Conservation (phyloP, 1,140 invertebrate species). For the Maniola jurtina region DNA sequence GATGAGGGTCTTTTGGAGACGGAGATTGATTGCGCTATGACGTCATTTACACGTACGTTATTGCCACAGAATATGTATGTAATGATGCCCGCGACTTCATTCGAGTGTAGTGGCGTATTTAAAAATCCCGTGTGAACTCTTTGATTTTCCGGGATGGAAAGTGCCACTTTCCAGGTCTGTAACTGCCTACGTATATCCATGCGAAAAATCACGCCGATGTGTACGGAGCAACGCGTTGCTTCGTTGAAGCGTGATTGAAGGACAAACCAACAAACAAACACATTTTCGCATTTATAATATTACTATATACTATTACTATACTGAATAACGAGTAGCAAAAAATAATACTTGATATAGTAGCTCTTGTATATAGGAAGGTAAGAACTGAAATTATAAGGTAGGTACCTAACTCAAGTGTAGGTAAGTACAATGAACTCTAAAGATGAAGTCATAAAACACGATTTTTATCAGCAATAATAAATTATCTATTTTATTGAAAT, state of each 20-base stretch:
- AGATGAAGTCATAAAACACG: not conserved
- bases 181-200: too few species aligned
- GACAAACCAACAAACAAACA: too few species aligned
- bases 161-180: too few species aligned
- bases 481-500: conserved; percentile 10
- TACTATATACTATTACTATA: not conserved
- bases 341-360: not conserved
- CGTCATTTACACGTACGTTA: not conserved
- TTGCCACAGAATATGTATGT: not conserved
- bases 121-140: too few species aligned
- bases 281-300: too few species aligned
- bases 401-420: not conserved
- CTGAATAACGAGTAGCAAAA: not conserved
- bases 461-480: conserved; percentile 7
- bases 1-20: conserved; percentile 26
- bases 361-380: not conserved
- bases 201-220: too few species aligned
- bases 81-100: not conserved
- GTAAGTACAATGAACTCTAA: not conserved
- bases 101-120: too few species aligned
- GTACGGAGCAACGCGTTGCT: too few species aligned
- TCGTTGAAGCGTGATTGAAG: too few species aligned
- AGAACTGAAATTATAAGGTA: not conserved
- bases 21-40: conserved; percentile 47
- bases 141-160: too few species aligned